A percentile compares a stretch with the other conserved stretches of the same genome.
Conservation (phyloP, 2,888 invertebrate species). For the Leucoptera coffeella region DNA sequence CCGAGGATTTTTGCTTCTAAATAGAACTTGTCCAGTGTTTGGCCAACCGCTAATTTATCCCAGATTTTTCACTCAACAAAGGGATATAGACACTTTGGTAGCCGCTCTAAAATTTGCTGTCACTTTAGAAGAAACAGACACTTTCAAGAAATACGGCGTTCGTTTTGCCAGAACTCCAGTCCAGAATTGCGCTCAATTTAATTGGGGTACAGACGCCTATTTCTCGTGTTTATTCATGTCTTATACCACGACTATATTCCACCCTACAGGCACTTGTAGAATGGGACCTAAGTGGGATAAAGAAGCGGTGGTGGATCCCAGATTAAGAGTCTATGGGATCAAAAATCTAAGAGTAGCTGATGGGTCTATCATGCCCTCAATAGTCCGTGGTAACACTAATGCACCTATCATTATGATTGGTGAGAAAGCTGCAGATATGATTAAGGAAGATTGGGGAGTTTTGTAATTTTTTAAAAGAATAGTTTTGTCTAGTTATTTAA, state of each 20-base stretch:
- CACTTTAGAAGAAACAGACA: conserved; percentile 46
- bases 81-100: conserved; percentile 56
- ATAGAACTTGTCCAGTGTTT: conserved; percentile 59
- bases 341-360: conserved; percentile 62
- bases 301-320: conserved; percentile 22
- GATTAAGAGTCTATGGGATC: conserved; percentile 23
- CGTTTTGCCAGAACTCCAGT: conserved; percentile 46
- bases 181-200: conserved; percentile 44
- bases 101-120: conserved; percentile 54
- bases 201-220: conserved; percentile 56
- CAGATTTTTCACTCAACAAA: conserved; percentile 54
- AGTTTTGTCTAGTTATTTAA: too few relatives aligned
- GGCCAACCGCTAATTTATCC: conserved; percentile 68
- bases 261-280: conserved; percentile 30
- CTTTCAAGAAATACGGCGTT: conserved; percentile 48
- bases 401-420: conserved; percentile 81
- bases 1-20: conserved; percentile 55
- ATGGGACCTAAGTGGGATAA: conserved; percentile 31
- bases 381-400: conserved; percentile 76
- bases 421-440: conserved; percentile 45
- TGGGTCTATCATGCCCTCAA: conserved; percentile 75
- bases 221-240: conserved; percentile 60
- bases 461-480: too few relatives aligned
- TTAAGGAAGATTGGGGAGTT: conserved; percentile 33
- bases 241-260: conserved; percentile 52